These are phyloP conservation scores for Acromyrmex echinatior DNA, from an alignment of 1,140 invertebrate species.

Conservation along the genomic window DNA sequence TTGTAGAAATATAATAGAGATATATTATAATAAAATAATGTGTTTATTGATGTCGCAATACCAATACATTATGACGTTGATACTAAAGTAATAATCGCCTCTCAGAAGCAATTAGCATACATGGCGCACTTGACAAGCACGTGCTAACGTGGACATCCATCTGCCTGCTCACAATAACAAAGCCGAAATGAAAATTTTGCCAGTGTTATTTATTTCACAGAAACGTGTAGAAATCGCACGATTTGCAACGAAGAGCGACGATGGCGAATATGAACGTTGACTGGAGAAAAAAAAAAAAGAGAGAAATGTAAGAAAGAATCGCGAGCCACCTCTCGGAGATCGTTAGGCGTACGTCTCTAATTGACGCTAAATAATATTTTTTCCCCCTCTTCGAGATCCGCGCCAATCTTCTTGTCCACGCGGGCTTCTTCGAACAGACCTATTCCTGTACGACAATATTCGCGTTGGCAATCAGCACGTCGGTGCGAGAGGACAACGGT, in stretches of 20 bases:
- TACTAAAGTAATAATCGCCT: constrained; percentile 13
- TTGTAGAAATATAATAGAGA: neutral
- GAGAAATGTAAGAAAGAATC: constrained; percentile 39
- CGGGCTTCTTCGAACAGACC: constrained; percentile 77
- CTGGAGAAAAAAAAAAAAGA: neutral
- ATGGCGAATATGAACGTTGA: constrained; percentile 17
- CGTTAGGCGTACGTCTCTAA: constrained; percentile 76
- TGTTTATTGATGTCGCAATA: neutral
- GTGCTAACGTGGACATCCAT: constrained; percentile 36
- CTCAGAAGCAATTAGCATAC: neutral
- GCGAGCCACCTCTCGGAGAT: constrained; percentile 25
- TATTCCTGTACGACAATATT: constrained; percentile 81
- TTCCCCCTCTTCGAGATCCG: constrained; percentile 48
- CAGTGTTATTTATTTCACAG: constrained; percentile 46
- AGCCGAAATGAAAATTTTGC: constrained; percentile 26
- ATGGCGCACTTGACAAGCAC: constrained; percentile 1
- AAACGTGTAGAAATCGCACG: constrained; percentile 42
- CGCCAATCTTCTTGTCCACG: constrained; percentile 40
- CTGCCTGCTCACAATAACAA: neutral
- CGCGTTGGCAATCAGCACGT: constrained; percentile 81
- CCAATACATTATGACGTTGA: neutral
- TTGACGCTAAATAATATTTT: constrained; percentile 82
- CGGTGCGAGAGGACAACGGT: constrained; percentile 76
- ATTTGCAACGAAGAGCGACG: constrained; percentile 39
- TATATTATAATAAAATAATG: neutral